Evolutionary conservation across 2,888 invertebrate species (phyloP).

Genomic region (Lycophotia porphyrea): DNA sequence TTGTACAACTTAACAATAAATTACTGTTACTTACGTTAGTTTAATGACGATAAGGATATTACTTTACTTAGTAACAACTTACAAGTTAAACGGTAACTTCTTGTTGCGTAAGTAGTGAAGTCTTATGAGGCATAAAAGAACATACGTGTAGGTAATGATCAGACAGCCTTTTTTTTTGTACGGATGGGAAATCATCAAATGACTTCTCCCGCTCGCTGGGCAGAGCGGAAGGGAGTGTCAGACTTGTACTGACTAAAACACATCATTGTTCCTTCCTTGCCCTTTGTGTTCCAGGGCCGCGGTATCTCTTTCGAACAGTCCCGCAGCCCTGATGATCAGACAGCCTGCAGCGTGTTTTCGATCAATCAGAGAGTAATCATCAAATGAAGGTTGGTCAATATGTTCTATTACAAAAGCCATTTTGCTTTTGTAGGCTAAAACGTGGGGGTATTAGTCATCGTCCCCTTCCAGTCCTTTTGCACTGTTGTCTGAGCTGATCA

Average conservation of each 20-base stretch:
- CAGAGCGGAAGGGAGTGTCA: too few relatives aligned
- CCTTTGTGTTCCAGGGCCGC: too few relatives aligned
- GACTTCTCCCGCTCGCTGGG: too few relatives aligned
- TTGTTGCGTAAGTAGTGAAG: conserved; percentile 7
- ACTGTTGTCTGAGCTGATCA: background rate
- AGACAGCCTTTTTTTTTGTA: too few relatives aligned
- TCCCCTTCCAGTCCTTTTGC: background rate
- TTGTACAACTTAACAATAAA: conserved; percentile 24
- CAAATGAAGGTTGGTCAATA: background rate
- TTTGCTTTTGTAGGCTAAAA: background rate
- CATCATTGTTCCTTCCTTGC: too few relatives aligned
- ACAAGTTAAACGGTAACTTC: conserved; percentile 7
- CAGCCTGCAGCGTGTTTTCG: conserved; percentile 5
- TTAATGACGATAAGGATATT: conserved; percentile 14
- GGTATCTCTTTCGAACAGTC: too few relatives aligned
- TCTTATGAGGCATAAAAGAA: conserved; percentile 10
- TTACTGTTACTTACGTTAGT: conserved; percentile 21
- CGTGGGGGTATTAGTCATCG: background rate
- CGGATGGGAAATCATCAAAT: too few relatives aligned
- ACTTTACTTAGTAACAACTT: background rate
- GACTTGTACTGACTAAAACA: too few relatives aligned
- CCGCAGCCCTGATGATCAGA: too few relatives aligned
- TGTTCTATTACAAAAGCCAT: background rate
- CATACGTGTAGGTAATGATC: background rate
- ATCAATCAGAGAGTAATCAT: background rate